Percentiles rank a stretch among this genome's conserved stretches.
These are phyloP conservation scores for Syrphus vitripennis DNA, from an alignment of 2,888 invertebrate species.

Conservation along the genomic window DNA sequence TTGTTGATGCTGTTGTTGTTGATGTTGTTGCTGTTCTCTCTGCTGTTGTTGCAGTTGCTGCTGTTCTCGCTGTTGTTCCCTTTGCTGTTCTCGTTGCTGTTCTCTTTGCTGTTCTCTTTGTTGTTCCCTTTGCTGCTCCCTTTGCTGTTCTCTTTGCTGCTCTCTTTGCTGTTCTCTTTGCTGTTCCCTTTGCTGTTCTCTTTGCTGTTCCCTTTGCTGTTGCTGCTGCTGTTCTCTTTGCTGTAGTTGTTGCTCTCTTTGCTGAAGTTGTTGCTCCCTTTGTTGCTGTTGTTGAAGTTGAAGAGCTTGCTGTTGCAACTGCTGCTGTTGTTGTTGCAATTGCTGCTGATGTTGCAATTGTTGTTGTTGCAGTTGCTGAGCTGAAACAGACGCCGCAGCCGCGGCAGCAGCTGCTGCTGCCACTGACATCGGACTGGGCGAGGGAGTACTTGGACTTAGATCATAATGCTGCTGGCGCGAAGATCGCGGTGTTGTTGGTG, in stretches of 20 bases:
- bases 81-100: constrained; percentile 74
- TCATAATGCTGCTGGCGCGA: constrained; percentile 77
- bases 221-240: constrained; percentile 59
- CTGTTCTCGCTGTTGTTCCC: constrained; percentile 74
- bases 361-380: constrained; percentile 72
- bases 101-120: constrained; percentile 74
- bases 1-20: constrained; percentile 74
- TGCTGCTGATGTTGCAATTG: constrained; percentile 73
- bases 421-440: constrained; percentile 78
- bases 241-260: constrained; percentile 74
- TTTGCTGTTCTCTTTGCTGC: constrained; percentile 81
- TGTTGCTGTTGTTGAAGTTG: constrained; percentile 61
- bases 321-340: constrained; percentile 74
- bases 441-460: constrained; percentile 78
- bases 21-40: constrained; percentile 72
- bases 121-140: constrained; percentile 79
- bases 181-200: constrained; percentile 79
- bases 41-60: constrained; percentile 76
- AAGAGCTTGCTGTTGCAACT: constrained; percentile 73
- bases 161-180: constrained; percentile 79
- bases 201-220: constrained; percentile 72
- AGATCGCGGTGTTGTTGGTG: constrained; percentile 76
- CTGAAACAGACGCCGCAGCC: constrained; percentile 62
- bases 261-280: constrained; percentile 73
- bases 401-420: constrained; percentile 73